These are phyloP conservation scores for Boulengeromyrus knoepffleri DNA, from an alignment of 2,113 vertebrate genomes.

Conservation along the genomic window DNA sequence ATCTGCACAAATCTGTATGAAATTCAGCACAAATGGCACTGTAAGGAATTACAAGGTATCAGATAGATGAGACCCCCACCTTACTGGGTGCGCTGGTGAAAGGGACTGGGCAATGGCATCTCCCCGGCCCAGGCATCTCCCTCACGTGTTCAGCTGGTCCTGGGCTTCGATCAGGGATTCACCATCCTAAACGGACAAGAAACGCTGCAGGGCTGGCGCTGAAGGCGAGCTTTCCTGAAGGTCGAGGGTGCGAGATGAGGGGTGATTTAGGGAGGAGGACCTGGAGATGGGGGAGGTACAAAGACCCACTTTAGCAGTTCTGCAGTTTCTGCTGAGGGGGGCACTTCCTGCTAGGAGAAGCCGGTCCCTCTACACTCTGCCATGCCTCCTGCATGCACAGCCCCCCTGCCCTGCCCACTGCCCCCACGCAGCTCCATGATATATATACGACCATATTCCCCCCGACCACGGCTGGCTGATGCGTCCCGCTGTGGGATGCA, in stretches of 20 bases:
- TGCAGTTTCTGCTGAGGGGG: conserved; percentile 54
- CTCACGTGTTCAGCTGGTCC: conserved; percentile 35
- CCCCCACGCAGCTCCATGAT: background rate
- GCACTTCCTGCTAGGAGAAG: conserved; percentile 45
- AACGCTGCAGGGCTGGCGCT: conserved; percentile 52
- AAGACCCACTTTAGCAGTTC: conserved; percentile 31
- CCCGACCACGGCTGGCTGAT: background rate
- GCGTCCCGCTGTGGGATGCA: background rate
- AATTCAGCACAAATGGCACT: conserved; percentile 43
- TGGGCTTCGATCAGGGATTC: conserved; percentile 43
- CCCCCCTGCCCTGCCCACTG: too few species aligned
- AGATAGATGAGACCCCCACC: conserved; percentile 36
- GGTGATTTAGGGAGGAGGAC: conserved; percentile 21
- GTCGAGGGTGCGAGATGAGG: background rate
- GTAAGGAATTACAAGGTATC: conserved; percentile 30
- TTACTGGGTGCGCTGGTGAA: conserved; percentile 39
- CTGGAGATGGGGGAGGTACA: conserved; percentile 3
- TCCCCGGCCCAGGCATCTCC: conserved; percentile 47
- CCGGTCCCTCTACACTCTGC: conserved; percentile 12
- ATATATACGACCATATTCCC: background rate
- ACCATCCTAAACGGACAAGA: conserved; percentile 51
- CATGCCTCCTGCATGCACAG: background rate
- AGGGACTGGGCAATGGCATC: conserved; percentile 19
- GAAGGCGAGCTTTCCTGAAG: conserved; percentile 28
- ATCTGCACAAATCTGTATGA: conserved; percentile 26